phyloP scores from a whole-genome alignment of 2,888 invertebrate species.

The Odontomyia ornata region DNA sequence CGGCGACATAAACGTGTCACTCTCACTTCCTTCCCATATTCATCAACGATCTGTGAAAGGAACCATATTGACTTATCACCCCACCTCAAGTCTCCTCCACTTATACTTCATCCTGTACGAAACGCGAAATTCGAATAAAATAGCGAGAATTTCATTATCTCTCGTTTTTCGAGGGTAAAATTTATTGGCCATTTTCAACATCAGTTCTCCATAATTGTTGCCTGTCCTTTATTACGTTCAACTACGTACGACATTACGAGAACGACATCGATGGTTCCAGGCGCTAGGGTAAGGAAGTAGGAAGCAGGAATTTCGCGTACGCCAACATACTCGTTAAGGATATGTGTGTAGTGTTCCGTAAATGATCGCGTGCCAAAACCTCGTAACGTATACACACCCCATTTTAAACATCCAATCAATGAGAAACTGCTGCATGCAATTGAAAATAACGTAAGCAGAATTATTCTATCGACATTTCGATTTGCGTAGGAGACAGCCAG shows the following conservation, averaged over 20 bases:
- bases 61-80: conserved; percentile 11
- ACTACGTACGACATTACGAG: not conserved
- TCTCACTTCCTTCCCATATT: conserved; percentile 22
- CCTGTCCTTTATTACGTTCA: not conserved
- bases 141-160: conserved; percentile 40
- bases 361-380: conserved; percentile 47
- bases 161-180: conserved; percentile 32
- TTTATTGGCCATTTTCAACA: conserved; percentile 40
- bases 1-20: conserved; percentile 5
- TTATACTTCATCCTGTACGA: not conserved
- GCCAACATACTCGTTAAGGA: not conserved
- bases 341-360: conserved; percentile 6
- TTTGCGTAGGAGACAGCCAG: not conserved
- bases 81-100: not conserved
- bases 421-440: not conserved
- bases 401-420: conserved; percentile 17
- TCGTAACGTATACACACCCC: conserved; percentile 41
- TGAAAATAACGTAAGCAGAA: not conserved
- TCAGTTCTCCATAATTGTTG: conserved; percentile 37
- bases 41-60: conserved; percentile 5
- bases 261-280: not conserved
- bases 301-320: not conserved
- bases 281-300: not conserved
- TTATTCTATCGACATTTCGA: conserved; percentile 12
- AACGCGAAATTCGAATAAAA: conserved; percentile 25